These are phyloP conservation scores for Noctilio leporinus DNA, from an alignment of 2,113 vertebrate genomes.

Conservation along the genomic window DNA sequence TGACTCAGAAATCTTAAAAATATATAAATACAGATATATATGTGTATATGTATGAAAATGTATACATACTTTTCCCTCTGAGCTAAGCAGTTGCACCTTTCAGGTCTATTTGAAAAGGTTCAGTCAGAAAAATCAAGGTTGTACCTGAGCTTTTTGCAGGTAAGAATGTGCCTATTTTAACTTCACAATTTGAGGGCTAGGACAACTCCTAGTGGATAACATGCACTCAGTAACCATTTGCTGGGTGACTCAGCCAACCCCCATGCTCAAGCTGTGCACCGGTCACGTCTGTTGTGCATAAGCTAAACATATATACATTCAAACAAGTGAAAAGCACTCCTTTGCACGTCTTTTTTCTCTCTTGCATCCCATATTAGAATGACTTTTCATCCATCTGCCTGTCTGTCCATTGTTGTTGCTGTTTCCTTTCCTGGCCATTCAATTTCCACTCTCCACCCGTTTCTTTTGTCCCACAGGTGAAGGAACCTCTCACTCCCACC, in stretches of 20 bases:
- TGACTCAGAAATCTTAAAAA: background rate
- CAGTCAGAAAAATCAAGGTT: background rate
- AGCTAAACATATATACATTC: background rate
- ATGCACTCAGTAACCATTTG: background rate
- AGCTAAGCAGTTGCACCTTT: background rate
- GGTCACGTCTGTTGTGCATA: background rate
- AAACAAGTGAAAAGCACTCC: background rate
- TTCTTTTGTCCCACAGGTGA: slow-evolving; percentile 2
- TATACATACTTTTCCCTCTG: background rate
- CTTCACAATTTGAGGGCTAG: background rate
- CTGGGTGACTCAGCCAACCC: background rate
- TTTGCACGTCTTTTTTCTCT: background rate
- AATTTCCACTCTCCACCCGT: background rate
- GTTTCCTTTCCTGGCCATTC: background rate
- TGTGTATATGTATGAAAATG: background rate
- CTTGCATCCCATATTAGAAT: background rate
- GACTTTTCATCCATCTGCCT: slow-evolving; percentile 6
- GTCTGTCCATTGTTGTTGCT: background rate
- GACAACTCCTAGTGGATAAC: background rate
- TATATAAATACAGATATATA: background rate
- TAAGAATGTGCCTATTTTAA: background rate
- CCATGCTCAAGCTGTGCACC: background rate
- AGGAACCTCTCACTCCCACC: background rate
- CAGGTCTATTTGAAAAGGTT: background rate
- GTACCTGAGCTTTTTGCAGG: background rate